A percentile compares a stretch with the other conserved stretches of the same genome.
These are phyloP conservation scores for Corythornis cristatus DNA, from an alignment of 2,113 vertebrate species.

Conservation along the genomic window DNA sequence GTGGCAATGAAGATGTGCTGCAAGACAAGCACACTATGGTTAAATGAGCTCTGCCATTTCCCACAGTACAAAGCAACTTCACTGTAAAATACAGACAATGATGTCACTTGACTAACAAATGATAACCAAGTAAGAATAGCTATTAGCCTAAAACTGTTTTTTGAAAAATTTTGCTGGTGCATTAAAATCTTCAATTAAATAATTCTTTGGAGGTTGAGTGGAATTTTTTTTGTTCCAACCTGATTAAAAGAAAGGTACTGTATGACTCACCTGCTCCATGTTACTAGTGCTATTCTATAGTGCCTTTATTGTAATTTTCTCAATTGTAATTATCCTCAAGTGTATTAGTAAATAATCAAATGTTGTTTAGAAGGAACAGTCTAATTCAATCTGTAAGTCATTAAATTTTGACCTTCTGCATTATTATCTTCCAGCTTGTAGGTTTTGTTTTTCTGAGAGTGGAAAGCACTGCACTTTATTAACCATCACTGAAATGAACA, in stretches of 20 bases:
- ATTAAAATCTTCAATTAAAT: background rate
- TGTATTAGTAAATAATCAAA: background rate
- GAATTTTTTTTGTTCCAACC: background rate
- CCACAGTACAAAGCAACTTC: background rate
- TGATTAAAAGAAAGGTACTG: background rate
- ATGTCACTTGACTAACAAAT: background rate
- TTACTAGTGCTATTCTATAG: background rate
- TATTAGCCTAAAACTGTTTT: background rate
- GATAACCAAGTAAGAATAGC: background rate
- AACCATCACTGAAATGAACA: background rate
- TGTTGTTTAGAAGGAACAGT: background rate
- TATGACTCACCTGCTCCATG: background rate
- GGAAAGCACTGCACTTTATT: background rate
- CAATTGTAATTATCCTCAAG: background rate
- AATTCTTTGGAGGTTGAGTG: background rate
- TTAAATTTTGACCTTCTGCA: background rate
- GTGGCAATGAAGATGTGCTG: slow-evolving; percentile 96
- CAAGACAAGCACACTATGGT: slow-evolving; percentile 48
- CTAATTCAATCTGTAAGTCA: background rate
- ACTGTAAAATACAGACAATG: background rate
- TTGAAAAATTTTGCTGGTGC: background rate
- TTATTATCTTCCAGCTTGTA: background rate
- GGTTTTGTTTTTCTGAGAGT: background rate
- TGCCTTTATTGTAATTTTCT: background rate
- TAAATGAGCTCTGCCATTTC: background rate